These are phyloP conservation scores for Ciconia maguari DNA, from an alignment of 2,113 vertebrate genomes.

Conservation along the genomic window DNA sequence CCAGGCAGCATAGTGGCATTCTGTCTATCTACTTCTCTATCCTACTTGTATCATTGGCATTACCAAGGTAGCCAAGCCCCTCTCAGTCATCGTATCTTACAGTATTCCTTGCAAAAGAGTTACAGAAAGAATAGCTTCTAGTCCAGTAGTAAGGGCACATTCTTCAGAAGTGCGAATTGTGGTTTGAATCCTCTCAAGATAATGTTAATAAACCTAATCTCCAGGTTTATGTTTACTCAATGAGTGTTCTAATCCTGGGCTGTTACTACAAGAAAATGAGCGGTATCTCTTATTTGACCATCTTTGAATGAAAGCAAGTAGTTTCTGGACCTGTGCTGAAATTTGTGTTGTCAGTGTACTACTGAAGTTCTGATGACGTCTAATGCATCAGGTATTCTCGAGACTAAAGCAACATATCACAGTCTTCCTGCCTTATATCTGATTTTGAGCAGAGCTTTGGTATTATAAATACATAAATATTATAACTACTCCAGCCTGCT, in stretches of 20 bases:
- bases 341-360: background rate
- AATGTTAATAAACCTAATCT: background rate
- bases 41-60: background rate
- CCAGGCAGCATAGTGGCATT: background rate
- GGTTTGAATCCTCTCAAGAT: background rate
- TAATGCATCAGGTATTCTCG: background rate
- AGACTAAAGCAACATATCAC: background rate
- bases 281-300: background rate
- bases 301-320: background rate
- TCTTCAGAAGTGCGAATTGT: background rate
- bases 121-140: background rate
- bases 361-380: background rate
- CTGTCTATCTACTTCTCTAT: background rate
- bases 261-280: background rate
- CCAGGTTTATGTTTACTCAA: background rate
- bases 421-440: background rate
- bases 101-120: background rate
- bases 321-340: background rate
- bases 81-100: background rate
- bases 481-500: background rate
- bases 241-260: background rate
- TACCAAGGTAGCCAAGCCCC: background rate
- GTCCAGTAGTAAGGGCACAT: background rate
- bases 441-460: background rate
- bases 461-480: background rate